Base-by-base conservation (phyloP, 2,888 invertebrate species). In the Baccha elongata region DNA sequence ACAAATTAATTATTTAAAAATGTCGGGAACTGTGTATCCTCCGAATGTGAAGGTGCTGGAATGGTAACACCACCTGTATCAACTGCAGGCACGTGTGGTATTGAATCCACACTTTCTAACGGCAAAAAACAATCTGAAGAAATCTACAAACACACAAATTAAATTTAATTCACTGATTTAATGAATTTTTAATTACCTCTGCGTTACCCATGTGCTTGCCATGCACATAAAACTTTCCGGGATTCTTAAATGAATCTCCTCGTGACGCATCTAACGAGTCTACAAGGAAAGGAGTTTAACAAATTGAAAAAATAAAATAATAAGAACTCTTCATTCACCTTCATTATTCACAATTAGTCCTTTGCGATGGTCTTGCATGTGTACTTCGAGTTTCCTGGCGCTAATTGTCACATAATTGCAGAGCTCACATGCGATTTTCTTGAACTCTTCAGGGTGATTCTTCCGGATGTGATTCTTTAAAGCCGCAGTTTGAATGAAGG, bases 401-500 rank as follows among this genome's bases (percentile, higher is more conserved):
- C 87, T 89, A 1, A 89, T 87, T 0, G 89, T 89, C 2, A 88
- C 88, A 84, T 86, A 90, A 75, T 67, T 88, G 65, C 90, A 90
- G 1, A 87, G 84, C 78, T 89, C 88, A 69, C 90, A 90, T n/a
- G 88, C 86, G 48, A 89, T 87, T 50, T 87, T 86, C 32, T 87
- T 87, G 80, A 87, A 89, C 40, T 87, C 87, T 15, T 88, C 91
- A 0, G 92, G 92, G 89, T 93, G 93, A 85, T 92, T 92, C 23
- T 90, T 90, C 44, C 91, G 91, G 78, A 93, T 88, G 87, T 94
- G 94, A 85, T 91, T 91, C 89, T 95, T 95, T 80, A 94, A 93
- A 6, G 94, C 93, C 84, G 92, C 92, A 52, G 94, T 93, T 89
- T 95, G 94, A 85, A 95, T 95, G 40, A 94, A 93, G 0, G 93